phyloP scores from a whole-genome alignment of 2,113 vertebrate species.

The Motacilla alba region DNA sequence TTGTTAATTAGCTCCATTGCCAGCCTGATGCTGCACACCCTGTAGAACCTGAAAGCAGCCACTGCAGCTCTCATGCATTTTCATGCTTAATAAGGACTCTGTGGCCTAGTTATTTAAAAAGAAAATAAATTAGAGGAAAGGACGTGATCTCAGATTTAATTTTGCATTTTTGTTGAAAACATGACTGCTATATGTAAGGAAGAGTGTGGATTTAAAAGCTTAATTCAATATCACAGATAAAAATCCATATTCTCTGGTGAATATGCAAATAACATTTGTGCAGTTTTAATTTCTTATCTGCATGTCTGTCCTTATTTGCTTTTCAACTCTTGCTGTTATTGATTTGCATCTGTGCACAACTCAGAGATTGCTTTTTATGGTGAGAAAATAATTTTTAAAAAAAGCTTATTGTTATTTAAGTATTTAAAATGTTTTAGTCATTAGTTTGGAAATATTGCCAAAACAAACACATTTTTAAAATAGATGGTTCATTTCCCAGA shows the following conservation, averaged over 20 bases:
- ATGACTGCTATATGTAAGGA: not conserved
- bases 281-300: not conserved
- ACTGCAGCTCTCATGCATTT: not conserved
- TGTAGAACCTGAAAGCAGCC: not conserved
- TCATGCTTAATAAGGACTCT: not conserved
- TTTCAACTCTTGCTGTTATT: not conserved
- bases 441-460: not conserved
- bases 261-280: not conserved
- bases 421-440: not conserved
- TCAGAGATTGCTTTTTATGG: not conserved
- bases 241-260: not conserved
- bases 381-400: not conserved
- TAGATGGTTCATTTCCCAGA: constrained; percentile 13
- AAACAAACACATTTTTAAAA: constrained; percentile 1
- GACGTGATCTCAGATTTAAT: not conserved
- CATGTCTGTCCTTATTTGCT: not conserved
- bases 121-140: not conserved
- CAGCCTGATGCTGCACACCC: not conserved
- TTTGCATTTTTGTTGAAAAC: not conserved
- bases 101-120: not conserved
- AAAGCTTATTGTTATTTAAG: not conserved
- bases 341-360: not conserved
- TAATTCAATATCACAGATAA: not conserved
- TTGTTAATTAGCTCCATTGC: not conserved
- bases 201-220: not conserved